Evolutionary conservation across 2,888 invertebrate genomes (phyloP).

Genomic region (Athalia cordata): DNA sequence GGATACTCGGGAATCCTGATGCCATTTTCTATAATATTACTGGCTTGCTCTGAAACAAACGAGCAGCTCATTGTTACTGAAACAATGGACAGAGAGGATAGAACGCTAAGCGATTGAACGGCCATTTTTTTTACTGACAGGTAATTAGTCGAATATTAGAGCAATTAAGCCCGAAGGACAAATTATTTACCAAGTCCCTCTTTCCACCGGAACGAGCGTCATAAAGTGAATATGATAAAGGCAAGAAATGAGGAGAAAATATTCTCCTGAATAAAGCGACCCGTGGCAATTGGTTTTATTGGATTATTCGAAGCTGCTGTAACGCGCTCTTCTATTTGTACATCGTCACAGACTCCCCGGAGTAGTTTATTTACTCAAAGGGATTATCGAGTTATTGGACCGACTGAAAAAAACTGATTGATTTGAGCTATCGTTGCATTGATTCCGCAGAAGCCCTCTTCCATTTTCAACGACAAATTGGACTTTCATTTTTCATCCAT

Average conservation of each 20-base stretch:
- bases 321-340: conserved; percentile 19
- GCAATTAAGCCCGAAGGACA: conserved; percentile 29
- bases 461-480: not conserved
- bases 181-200: conserved; percentile 28
- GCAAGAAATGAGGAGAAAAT: not conserved
- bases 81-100: conserved; percentile 16
- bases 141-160: conserved; percentile 25
- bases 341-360: conserved; percentile 4
- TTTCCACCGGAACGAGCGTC: not conserved
- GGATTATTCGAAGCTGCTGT: conserved; percentile 19
- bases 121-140: conserved; percentile 16
- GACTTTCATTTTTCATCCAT: conserved; percentile 2
- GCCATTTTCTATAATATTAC: conserved; percentile 61
- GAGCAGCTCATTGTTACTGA: conserved; percentile 27
- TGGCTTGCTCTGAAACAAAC: conserved; percentile 41
- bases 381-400: conserved; percentile 38
- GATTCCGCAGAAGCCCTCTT: not conserved
- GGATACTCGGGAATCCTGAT: conserved; percentile 68
- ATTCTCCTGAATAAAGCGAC: not conserved
- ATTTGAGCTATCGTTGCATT: conserved; percentile 11
- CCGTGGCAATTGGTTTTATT: conserved; percentile 24
- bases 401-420: conserved; percentile 28
- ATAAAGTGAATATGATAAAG: not conserved
- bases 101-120: conserved; percentile 28
- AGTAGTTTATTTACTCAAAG: conserved; percentile 24